Base-by-base conservation (phyloP, 2,888 invertebrate genomes). In the Plebejus argus region DNA sequence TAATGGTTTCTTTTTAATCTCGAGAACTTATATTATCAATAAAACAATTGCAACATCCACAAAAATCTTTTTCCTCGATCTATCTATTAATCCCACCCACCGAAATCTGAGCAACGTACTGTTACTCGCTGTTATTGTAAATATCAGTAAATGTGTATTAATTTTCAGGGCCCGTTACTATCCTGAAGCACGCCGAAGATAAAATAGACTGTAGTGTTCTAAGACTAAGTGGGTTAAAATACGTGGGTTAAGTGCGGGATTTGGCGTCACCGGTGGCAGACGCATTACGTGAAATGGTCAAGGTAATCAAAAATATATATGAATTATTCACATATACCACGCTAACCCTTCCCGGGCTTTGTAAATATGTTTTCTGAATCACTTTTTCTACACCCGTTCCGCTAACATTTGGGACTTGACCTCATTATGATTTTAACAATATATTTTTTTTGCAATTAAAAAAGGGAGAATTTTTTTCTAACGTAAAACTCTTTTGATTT, bases 201-300 rank as follows among this genome's bases (percentile, higher is more conserved):
- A 87, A 85, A 87, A 89, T 86, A 89, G 85, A 89, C 86, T 86
- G 85, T 86, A 86, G 80, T 80, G 80, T 84, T 86, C 83, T 83
- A 84, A 82, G 82, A 76, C 85, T 86, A 89, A 91, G 91, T 91
- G 90, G 84, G 84, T 88, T 86, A 87, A 83, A 82, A 81, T 85
- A 82, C 84, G 83, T 82, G 85, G 88, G 86, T 88, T 82, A 83
- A 85, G 84, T 84, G 84, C 81, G 86, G 87, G 45, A 86, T 83
- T 85, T 85, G 87, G 84, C 86, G 86, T 86, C 86, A 85, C 86
- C 85, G 84, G 88, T 87, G 89, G 86, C 88, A 83, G 86, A 86
- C 89, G 87, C 88, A 89, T 89, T 88, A 83, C 91, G 91, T 93
- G 93, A 93, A 93, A 93, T 93, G 94, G 94, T 94, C 92, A 94